Conservation (phyloP, 2,797 vertebrate species). For the Adrianichthys oophorus region DNA sequence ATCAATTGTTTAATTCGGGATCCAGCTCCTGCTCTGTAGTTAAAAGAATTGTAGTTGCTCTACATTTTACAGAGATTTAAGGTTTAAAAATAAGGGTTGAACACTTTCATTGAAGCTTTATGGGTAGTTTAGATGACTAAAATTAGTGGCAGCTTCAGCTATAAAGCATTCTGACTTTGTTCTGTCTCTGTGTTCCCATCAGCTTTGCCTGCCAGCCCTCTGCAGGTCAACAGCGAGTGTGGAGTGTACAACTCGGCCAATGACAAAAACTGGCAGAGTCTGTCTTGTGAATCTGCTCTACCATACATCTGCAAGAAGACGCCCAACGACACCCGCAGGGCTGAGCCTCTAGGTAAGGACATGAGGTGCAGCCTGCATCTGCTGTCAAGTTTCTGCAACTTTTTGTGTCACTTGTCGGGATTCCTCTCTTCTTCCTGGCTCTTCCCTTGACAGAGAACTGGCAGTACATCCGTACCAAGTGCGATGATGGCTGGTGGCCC, state of each 20-base stretch:
- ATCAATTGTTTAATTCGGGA: not conserved
- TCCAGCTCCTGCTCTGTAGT: not conserved
- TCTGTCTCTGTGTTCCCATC: slow-evolving; percentile 37
- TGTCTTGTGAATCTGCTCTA: slow-evolving; percentile 83
- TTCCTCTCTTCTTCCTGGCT: slow-evolving; percentile 1
- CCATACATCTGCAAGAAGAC: slow-evolving; percentile 94
- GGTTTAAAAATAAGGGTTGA: not conserved
- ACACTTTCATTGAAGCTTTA: not conserved
- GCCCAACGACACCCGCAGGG: slow-evolving; percentile 70
- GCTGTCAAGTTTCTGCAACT: slow-evolving; percentile 16
- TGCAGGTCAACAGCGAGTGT: slow-evolving; percentile 80
- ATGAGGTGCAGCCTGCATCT: slow-evolving; percentile 44
- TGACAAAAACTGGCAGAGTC: slow-evolving; percentile 80
- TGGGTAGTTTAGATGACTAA: not conserved
- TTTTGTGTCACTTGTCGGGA: slow-evolving; percentile 14
- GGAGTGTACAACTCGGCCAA: slow-evolving; percentile 80
- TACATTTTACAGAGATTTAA: not conserved
- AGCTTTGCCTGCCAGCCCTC: slow-evolving; percentile 76
- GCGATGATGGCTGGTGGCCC: slow-evolving; percentile 84
- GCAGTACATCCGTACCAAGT: slow-evolving; percentile 85
- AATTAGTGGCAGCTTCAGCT: not conserved
- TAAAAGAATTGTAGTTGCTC: not conserved
- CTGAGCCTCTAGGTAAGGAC: slow-evolving; percentile 80
- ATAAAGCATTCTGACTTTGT: not conserved
- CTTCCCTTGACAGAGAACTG: slow-evolving; percentile 77